phyloP scores from a whole-genome alignment of 2,888 invertebrate species.

The Drosophila parthenogenetica region DNA sequence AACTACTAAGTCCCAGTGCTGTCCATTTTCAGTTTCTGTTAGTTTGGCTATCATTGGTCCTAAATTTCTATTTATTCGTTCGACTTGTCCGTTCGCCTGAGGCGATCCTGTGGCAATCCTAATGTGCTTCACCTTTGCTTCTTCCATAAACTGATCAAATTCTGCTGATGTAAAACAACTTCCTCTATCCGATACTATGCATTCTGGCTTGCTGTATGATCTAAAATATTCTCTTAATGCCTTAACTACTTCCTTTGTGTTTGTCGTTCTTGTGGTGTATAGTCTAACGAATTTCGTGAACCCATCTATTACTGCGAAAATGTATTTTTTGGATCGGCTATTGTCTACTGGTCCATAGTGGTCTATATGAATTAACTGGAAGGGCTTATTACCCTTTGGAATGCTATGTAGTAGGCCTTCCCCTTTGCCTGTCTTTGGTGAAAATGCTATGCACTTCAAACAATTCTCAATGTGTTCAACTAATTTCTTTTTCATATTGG shows the following conservation, averaged over 20 bases:
- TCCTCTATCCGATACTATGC: too few relatives aligned
- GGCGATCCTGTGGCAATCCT: not conserved
- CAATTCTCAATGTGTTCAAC: slow-evolving; percentile 16
- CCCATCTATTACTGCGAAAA: slow-evolving; percentile 55
- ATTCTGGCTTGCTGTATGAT: too few relatives aligned
- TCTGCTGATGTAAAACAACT: too few relatives aligned
- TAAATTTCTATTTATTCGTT: not conserved
- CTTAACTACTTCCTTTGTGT: too few relatives aligned
- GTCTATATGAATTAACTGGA: not conserved
- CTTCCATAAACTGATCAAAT: too few relatives aligned
- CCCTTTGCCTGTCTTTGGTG: slow-evolving; percentile 48
- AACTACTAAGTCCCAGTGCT: too few relatives aligned
- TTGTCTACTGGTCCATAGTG: slow-evolving; percentile 81
- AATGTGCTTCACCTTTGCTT: too few relatives aligned
- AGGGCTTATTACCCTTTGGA: not conserved
- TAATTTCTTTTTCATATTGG: slow-evolving; percentile 65
- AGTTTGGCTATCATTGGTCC: not conserved
- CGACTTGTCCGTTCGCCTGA: not conserved
- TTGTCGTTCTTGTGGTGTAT: too few relatives aligned
- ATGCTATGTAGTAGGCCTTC: not conserved
- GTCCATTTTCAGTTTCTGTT: not conserved
- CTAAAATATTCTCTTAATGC: too few relatives aligned
- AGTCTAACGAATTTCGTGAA: slow-evolving; percentile 76
- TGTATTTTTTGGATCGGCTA: slow-evolving; percentile 37
- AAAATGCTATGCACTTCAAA: slow-evolving; percentile 20